These are phyloP conservation scores for Ormyrus pomaceus DNA, from an alignment of 2,888 invertebrate genomes.

Conservation along the genomic window DNA sequence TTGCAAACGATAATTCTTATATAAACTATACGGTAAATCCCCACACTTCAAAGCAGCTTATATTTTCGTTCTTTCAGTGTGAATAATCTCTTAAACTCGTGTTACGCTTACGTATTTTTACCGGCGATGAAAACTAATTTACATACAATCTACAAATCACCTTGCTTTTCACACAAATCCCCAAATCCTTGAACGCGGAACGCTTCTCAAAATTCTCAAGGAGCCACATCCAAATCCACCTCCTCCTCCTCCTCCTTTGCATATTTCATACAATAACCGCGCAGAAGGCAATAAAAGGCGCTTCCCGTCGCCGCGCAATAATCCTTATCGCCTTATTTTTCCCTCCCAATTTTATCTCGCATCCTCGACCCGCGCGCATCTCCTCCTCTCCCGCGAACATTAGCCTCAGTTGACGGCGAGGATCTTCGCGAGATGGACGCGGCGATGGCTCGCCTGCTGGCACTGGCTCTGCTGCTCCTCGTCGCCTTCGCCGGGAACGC, in stretches of 20 bases:
- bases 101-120: no score
- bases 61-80: no score
- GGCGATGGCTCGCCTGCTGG: background rate
- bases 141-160: no score
- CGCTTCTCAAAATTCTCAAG: constrained; percentile 3
- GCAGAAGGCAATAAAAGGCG: background rate
- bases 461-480: background rate
- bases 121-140: no score
- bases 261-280: no score
- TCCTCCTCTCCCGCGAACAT: no score
- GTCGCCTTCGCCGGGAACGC: background rate
- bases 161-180: no score
- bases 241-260: background rate
- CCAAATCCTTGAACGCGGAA: no score
- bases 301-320: background rate
- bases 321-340: constrained; percentile 9
- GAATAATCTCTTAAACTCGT: no score
- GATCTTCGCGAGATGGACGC: constrained; percentile 30
- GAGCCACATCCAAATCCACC: background rate
- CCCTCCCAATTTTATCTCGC: constrained; percentile 42
- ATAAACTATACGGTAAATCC: no score
- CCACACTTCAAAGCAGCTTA: no score
- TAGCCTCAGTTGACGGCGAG: constrained; percentile 5
- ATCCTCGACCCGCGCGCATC: constrained; percentile 18
- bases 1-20: no score